phyloP scores from a whole-genome alignment of 1,140 invertebrate species.

The Magallana ariakensis region DNA sequence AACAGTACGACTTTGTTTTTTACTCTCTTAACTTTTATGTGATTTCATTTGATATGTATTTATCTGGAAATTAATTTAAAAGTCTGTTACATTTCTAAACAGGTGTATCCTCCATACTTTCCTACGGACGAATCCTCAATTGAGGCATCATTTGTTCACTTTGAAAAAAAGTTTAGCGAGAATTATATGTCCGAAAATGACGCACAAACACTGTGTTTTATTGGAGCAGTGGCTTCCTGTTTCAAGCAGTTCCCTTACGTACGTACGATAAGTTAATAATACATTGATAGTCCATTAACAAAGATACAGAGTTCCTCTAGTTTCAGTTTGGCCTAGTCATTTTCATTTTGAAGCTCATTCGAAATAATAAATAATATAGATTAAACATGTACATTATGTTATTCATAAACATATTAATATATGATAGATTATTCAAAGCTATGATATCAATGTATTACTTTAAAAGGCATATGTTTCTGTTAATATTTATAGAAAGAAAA shows the following conservation, averaged over 20 bases:
- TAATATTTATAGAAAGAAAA: background rate
- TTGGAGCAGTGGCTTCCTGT: background rate
- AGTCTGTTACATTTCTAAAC: background rate
- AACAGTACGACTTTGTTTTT: background rate
- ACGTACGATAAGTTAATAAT: background rate
- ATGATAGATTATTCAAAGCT: too few species aligned
- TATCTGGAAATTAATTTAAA: background rate
- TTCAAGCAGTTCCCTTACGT: slow-evolving; percentile 15
- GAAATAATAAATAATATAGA: too few species aligned
- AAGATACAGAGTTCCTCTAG: too few species aligned
- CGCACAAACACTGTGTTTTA: background rate
- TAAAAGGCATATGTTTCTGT: too few species aligned
- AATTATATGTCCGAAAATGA: background rate
- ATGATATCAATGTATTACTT: too few species aligned
- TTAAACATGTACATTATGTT: too few species aligned
- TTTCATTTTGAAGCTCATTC: too few species aligned
- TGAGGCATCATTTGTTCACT: background rate
- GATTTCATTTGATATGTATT: background rate
- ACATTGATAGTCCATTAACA: too few species aligned
- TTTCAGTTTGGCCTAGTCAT: too few species aligned
- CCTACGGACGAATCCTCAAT: background rate
- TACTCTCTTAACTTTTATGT: background rate
- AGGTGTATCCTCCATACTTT: background rate
- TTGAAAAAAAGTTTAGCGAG: background rate
- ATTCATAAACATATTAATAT: too few species aligned